A percentile compares a stretch with the other conserved stretches of the same genome.
These are phyloP conservation scores for Okapia johnstoni DNA, from an alignment of 2,113 vertebrate species.

Conservation along the genomic window DNA sequence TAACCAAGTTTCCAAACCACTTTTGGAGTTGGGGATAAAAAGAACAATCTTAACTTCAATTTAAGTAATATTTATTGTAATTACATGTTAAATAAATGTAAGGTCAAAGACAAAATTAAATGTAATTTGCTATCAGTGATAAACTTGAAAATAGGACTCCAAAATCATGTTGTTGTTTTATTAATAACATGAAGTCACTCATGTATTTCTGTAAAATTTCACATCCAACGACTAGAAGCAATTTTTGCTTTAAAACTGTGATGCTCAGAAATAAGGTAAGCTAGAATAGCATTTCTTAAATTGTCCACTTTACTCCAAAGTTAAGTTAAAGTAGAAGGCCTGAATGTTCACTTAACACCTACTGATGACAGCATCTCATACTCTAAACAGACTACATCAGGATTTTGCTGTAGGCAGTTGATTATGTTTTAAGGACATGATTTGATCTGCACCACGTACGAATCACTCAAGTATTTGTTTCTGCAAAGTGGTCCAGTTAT, in stretches of 20 bases:
- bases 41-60: constrained; percentile 35
- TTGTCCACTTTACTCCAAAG: neutral
- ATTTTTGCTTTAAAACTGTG: constrained; percentile 50
- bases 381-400: neutral
- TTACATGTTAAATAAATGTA: neutral
- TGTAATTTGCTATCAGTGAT: constrained; percentile 11
- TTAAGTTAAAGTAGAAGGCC: neutral
- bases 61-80: neutral
- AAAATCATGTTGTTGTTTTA: neutral
- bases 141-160: neutral
- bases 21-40: constrained; percentile 67
- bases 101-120: neutral
- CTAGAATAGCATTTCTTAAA: neutral
- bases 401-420: neutral
- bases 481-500: neutral
- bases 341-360: neutral
- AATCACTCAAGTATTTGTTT: neutral
- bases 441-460: neutral
- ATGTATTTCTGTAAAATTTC: neutral
- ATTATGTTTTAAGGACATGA: neutral
- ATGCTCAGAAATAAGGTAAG: neutral
- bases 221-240: neutral
- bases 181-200: neutral
- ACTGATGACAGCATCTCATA: neutral
- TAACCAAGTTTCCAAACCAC: constrained; percentile 91